These are phyloP conservation scores for Bombylius discolor DNA, from an alignment of 2,888 invertebrate species.

Conservation along the genomic window DNA sequence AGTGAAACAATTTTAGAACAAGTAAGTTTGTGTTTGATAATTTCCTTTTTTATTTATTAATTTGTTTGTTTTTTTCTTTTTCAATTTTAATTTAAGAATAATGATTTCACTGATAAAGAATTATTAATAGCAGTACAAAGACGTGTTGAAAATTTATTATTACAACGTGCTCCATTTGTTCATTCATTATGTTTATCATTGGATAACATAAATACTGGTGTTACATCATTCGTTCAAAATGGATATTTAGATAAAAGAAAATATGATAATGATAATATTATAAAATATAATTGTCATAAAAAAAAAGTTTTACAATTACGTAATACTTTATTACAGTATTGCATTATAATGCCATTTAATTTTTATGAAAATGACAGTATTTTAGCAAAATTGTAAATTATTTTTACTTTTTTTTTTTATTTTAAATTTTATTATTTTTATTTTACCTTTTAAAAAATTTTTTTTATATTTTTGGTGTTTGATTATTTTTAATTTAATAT, in stretches of 20 bases:
- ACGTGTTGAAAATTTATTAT: conserved; percentile 42
- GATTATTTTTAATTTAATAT: too few species aligned
- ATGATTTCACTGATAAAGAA: conserved; percentile 38
- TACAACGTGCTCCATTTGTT: conserved; percentile 29
- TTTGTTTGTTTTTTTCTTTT: not conserved
- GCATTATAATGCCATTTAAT: conserved; percentile 31
- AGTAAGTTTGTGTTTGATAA: conserved; percentile 31
- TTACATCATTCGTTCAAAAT: conserved; percentile 40
- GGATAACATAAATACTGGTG: conserved; percentile 47
- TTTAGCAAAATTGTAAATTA: conserved; percentile 29
- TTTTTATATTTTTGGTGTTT: too few species aligned
- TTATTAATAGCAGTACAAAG: conserved; percentile 46
- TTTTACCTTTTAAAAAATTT: too few species aligned
- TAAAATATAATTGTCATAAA: conserved; percentile 1
- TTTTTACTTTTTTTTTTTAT: not conserved
- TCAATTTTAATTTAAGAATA: conserved; percentile 20
- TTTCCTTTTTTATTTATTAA: not conserved
- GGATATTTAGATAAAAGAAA: conserved; percentile 24
- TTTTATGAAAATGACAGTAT: conserved; percentile 25
- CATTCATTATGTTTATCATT: conserved; percentile 66
- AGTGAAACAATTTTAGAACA: conserved; percentile 38
- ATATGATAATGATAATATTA: not conserved
- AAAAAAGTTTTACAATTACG: conserved; percentile 22
- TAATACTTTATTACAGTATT: conserved; percentile 25
- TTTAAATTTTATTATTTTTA: too few species aligned